A percentile compares a stretch with the other conserved stretches of the same genome.
phyloP scores from a whole-genome alignment of 2,888 invertebrate genomes.

The Lordiphosa andalusiaca region DNA sequence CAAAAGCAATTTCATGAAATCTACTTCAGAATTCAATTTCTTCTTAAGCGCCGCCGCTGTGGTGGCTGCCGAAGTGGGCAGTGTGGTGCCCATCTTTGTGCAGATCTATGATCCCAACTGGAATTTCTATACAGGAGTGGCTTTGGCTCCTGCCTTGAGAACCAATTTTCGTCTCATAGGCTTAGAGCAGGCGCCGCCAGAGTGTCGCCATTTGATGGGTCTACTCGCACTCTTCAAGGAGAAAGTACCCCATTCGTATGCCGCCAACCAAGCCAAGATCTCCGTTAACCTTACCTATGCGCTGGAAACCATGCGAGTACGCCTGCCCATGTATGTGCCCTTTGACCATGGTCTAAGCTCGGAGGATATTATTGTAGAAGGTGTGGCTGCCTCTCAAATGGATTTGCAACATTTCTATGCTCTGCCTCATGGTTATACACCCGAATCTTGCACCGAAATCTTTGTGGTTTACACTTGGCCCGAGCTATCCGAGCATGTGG shows the following conservation, averaged over 20 bases:
- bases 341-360: slow-evolving; percentile 55
- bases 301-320: slow-evolving; percentile 79
- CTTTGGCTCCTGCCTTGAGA: slow-evolving; percentile 86
- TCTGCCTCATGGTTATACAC: slow-evolving; percentile 92
- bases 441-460: slow-evolving; percentile 90
- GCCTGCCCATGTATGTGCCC: slow-evolving; percentile 70
- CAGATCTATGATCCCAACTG: slow-evolving; percentile 90
- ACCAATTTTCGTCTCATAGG: slow-evolving; percentile 95
- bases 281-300: slow-evolving; percentile 86
- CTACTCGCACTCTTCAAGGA: slow-evolving; percentile 93
- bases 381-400: slow-evolving; percentile 36
- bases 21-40: slow-evolving; percentile 88
- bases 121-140: slow-evolving; percentile 89
- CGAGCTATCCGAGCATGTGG: slow-evolving; percentile 89
- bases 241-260: slow-evolving; percentile 86
- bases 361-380: slow-evolving; percentile 51
- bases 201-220: slow-evolving; percentile 91
- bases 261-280: slow-evolving; percentile 83
- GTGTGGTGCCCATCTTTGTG: slow-evolving; percentile 90
- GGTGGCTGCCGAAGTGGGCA: slow-evolving; percentile 88
- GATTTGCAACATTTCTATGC: slow-evolving; percentile 79
- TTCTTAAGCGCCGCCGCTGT: slow-evolving; percentile 90
- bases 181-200: slow-evolving; percentile 88
- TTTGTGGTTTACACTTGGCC: slow-evolving; percentile 92
- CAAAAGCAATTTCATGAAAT: slow-evolving; percentile 81